A percentile compares a stretch with the other conserved stretches of the same genome.
Conservation (phyloP, 2,113 vertebrate species). For the Aphyosemion australe region DNA sequence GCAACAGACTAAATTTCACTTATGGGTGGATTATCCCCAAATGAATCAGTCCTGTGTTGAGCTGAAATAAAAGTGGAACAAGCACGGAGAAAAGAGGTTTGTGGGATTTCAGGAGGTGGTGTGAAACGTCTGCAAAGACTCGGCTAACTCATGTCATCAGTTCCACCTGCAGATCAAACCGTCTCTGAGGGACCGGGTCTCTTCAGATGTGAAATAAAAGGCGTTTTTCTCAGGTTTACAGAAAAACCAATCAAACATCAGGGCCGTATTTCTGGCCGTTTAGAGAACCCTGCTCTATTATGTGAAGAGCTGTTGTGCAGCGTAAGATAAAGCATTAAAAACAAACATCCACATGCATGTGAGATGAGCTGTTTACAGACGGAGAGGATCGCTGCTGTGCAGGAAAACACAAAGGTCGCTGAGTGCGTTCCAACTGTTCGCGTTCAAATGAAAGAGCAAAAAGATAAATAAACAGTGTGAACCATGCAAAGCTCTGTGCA, state of each 20-base stretch:
- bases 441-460: too few species aligned
- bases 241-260: conserved; percentile 34
- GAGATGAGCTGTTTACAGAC: conserved; percentile 26
- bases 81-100: conserved; percentile 23
- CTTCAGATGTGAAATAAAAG: conserved; percentile 39
- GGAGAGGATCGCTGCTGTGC: neutral
- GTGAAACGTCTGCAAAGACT: conserved; percentile 4
- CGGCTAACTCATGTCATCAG: conserved; percentile 26
- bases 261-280: conserved; percentile 6
- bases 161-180: conserved; percentile 28
- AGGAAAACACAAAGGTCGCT: conserved; percentile 16
- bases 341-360: conserved; percentile 15
- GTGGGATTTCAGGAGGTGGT: conserved; percentile 16
- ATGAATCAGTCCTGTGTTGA: too few species aligned
- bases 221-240: conserved; percentile 28
- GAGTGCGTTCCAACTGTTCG: neutral
- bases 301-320: conserved; percentile 24
- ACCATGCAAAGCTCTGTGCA: neutral
- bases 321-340: conserved; percentile 23
- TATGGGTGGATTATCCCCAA: too few species aligned
- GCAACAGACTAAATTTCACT: too few species aligned
- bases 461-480: neutral
- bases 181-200: conserved; percentile 18
- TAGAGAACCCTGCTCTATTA: conserved; percentile 12
- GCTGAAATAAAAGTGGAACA: conserved; percentile 35